phyloP scores from a whole-genome alignment of 2,113 vertebrate species.

The Carettochelys insculpta region DNA sequence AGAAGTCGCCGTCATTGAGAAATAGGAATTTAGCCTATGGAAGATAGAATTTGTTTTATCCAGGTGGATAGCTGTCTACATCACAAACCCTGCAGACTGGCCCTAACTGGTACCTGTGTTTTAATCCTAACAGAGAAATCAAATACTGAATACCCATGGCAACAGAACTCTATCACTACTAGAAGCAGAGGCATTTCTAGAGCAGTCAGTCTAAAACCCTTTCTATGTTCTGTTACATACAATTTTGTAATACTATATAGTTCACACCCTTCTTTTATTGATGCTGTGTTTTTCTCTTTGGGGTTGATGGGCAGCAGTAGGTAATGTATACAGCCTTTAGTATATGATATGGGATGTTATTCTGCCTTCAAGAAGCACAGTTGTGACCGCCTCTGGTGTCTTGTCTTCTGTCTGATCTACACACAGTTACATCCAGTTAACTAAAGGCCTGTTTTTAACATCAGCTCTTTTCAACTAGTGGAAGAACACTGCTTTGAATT shows the following conservation, averaged over 20 bases:
- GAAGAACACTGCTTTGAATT: not conserved
- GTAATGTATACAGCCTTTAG: not conserved
- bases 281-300: not conserved
- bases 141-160: too few relatives aligned
- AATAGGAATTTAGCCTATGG: not conserved
- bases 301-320: not conserved
- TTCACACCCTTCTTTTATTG: not conserved
- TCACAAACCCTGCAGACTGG: too few relatives aligned
- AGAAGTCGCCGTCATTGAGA: not conserved
- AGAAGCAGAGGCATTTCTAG: too few relatives aligned
- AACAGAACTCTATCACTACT: too few relatives aligned
- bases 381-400: too few relatives aligned
- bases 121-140: too few relatives aligned
- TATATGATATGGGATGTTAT: not conserved
- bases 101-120: too few relatives aligned
- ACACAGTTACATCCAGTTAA: too few relatives aligned
- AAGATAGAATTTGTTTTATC: not conserved
- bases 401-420: too few relatives aligned
- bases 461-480: not conserved
- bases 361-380: not conserved
- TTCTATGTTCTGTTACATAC: not conserved
- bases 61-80: too few relatives aligned
- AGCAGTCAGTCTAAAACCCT: too few relatives aligned
- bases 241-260: not conserved
- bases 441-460: not conserved